Evolutionary conservation across 1,140 invertebrate genomes (phyloP).

Genomic region (Camponotus pennsylvanicus): DNA sequence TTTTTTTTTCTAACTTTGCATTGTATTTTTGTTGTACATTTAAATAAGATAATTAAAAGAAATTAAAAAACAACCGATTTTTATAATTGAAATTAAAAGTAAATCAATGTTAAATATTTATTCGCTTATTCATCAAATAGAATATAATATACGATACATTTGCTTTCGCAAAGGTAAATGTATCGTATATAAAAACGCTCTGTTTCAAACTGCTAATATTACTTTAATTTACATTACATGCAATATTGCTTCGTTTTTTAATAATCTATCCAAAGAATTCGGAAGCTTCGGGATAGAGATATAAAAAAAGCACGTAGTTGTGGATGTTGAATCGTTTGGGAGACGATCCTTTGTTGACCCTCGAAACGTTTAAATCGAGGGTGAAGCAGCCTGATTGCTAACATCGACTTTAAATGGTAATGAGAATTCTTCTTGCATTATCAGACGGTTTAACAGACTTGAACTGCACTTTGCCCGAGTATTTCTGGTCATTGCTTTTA

Average conservation of each 20-base stretch:
- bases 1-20: too few relatives aligned
- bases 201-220: neutral
- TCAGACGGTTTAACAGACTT: constrained; percentile 62
- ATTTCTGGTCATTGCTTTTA: constrained; percentile 3
- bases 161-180: neutral
- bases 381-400: constrained; percentile 70
- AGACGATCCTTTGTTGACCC: constrained; percentile 64
- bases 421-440: constrained; percentile 74
- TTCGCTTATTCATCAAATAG: neutral
- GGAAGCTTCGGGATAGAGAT: neutral
- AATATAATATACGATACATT: neutral
- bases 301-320: constrained; percentile 3
- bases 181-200: neutral
- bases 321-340: neutral
- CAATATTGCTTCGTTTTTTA: constrained; percentile 13
- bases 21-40: too few relatives aligned
- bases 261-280: constrained; percentile 21
- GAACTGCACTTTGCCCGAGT: constrained; percentile 16
- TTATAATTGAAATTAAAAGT: neutral
- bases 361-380: constrained; percentile 73
- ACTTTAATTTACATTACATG: constrained; percentile 7
- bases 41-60: too few relatives aligned
- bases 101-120: neutral
- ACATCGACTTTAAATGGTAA: constrained; percentile 64
- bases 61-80: neutral